Conservation (phyloP, 1,140 invertebrate species). For the Pygmarrhopalites habei region DNA sequence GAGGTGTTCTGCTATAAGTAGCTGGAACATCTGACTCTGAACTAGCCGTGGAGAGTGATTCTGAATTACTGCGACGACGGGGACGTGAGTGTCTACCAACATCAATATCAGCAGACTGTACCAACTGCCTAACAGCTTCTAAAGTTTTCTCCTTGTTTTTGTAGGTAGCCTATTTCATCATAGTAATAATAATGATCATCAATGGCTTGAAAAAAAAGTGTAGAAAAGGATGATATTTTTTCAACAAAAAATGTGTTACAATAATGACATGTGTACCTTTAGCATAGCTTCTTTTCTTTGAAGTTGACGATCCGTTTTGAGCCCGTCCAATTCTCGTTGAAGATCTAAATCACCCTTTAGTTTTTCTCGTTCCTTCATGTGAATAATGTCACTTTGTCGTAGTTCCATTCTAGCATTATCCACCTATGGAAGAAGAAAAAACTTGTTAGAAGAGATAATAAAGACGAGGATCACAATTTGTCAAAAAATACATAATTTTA, state of each 20-base stretch:
- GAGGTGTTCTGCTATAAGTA: neutral
- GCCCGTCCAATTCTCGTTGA: slow-evolving; percentile 25
- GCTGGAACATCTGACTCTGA: slow-evolving; percentile 34
- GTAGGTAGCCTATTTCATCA: slow-evolving; percentile 26
- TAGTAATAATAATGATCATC: neutral
- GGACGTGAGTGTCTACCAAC: neutral
- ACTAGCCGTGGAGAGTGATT: slow-evolving; percentile 23
- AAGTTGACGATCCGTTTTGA: slow-evolving; percentile 19
- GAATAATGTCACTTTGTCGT: slow-evolving; percentile 57
- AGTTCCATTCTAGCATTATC: slow-evolving; percentile 43
- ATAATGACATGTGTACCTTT: no score
- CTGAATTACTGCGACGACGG: neutral
- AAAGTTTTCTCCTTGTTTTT: slow-evolving; percentile 33
- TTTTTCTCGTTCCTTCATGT: slow-evolving; percentile 27
- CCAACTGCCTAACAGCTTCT: slow-evolving; percentile 22
- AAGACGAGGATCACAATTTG: no score
- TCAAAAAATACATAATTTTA: no score
- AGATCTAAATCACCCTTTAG: slow-evolving; percentile 31
- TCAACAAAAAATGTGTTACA: no score
- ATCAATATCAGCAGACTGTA: no score
- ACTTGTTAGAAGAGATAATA: no score
- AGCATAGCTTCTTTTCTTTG: slow-evolving; percentile 32
- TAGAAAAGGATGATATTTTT: no score
- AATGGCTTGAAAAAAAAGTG: no score
- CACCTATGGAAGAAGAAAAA: no score